These are phyloP conservation scores for Meliscaeva auricollis DNA, from an alignment of 2,888 invertebrate genomes.

Conservation along the genomic window DNA sequence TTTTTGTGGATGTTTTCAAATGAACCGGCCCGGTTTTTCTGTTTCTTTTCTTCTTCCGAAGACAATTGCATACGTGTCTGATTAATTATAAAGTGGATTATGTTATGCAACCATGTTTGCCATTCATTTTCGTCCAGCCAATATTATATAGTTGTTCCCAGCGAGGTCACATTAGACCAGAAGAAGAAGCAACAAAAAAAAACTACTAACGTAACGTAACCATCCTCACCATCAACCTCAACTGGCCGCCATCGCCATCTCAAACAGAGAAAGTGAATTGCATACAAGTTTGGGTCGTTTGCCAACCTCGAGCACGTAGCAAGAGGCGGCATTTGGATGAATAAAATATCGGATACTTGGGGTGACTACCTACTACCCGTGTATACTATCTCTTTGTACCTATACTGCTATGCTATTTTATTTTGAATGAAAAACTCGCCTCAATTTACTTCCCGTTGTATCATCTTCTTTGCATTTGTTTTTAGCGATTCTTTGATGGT, in stretches of 20 bases:
- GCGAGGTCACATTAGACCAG: constrained; percentile 72
- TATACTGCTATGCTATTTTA: constrained; percentile 48
- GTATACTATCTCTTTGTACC: background rate
- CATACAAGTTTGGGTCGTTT: constrained; percentile 74
- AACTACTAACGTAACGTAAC: constrained; percentile 46
- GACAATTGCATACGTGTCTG: constrained; percentile 82
- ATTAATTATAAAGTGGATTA: constrained; percentile 83
- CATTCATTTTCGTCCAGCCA: constrained; percentile 70
- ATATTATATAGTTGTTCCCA: constrained; percentile 41
- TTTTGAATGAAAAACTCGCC: constrained; percentile 72
- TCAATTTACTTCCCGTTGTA: constrained; percentile 75
- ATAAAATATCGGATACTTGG: constrained; percentile 74
- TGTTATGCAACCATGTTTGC: constrained; percentile 76
- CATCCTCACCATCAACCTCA: constrained; percentile 43
- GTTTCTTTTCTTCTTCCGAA: constrained; percentile 37
- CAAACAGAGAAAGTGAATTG: constrained; percentile 74
- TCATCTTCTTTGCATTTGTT: constrained; percentile 76
- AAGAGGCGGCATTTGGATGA: constrained; percentile 71
- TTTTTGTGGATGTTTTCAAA: constrained; percentile 15
- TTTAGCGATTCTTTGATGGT: constrained; percentile 23
- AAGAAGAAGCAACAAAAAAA: constrained; percentile 36
- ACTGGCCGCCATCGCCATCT: constrained; percentile 26
- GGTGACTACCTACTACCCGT: constrained; percentile 50
- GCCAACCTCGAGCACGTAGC: constrained; percentile 73
- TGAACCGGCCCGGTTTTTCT: background rate